Conservation (phyloP, 2,113 vertebrate genomes). For the Prinia subflava region DNA sequence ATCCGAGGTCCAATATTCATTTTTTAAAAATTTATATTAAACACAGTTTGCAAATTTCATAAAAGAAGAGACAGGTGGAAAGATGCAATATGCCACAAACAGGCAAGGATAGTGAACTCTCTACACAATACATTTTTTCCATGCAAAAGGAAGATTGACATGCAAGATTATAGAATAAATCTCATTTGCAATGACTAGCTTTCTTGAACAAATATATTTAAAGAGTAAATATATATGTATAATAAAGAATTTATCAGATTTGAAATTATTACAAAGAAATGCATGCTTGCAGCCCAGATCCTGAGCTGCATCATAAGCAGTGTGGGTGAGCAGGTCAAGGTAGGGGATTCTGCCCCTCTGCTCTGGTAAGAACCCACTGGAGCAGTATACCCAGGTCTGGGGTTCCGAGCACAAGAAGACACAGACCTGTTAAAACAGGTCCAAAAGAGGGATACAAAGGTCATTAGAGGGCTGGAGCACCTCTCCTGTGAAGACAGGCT, state of each 20-base stretch:
- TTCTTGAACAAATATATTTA: not conserved
- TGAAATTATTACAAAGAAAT: not conserved
- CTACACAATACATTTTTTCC: not conserved
- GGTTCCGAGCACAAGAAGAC: not conserved
- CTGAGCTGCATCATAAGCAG: not conserved
- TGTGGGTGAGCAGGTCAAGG: not conserved
- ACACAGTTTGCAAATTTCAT: not conserved
- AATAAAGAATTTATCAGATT: not conserved
- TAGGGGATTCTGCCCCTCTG: not conserved
- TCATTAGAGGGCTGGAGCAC: not conserved
- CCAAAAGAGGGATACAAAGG: not conserved
- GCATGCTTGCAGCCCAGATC: not conserved
- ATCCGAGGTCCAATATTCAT: not conserved
- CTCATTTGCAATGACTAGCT: not conserved
- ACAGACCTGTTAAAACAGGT: fast-evolving
- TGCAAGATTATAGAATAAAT: not conserved
- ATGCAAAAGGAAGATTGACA: not conserved
- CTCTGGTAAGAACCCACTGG: not conserved
- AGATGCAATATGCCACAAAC: not conserved
- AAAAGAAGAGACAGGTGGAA: not conserved
- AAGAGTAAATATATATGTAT: not conserved
- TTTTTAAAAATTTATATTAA: not conserved
- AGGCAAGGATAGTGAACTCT: not conserved
- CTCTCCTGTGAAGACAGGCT: not conserved
- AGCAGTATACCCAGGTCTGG: not conserved